A percentile compares a stretch with the other conserved stretches of the same genome.
Evolutionary conservation across 2,888 invertebrate species (phyloP).

Genomic region (Sisyra terminalis): DNA sequence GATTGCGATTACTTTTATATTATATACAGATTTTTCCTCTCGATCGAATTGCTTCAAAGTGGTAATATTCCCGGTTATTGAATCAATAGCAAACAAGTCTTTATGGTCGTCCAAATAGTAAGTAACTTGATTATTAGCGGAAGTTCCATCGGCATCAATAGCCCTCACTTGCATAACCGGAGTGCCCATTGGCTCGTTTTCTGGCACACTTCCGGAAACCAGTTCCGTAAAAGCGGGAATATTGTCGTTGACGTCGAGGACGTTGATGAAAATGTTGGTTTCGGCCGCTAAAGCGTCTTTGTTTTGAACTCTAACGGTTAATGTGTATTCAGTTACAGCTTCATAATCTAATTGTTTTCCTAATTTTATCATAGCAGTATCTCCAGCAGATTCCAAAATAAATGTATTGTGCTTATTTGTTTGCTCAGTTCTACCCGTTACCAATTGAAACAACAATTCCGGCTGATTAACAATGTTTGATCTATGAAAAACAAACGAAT

Average conservation of each 20-base stretch:
- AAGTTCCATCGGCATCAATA: conserved; percentile 72
- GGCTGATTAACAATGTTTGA: conserved; percentile 63
- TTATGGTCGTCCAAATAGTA: conserved; percentile 54
- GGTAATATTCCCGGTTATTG: conserved; percentile 74
- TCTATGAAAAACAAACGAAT: conserved; percentile 23
- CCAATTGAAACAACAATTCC: conserved; percentile 61
- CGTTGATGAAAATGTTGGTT: conserved; percentile 58
- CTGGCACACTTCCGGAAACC: conserved; percentile 63
- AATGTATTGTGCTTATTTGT: conserved; percentile 72
- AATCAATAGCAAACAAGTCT: conserved; percentile 70
- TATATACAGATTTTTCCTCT: conserved; percentile 69
- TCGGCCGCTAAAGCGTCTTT: conserved; percentile 65
- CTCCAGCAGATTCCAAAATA: conserved; percentile 45
- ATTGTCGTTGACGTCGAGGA: conserved; percentile 83
- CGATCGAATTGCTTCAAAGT: conserved; percentile 71
- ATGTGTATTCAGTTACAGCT: conserved; percentile 63
- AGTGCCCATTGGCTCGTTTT: conserved; percentile 69
- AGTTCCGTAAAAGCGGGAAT: conserved; percentile 74
- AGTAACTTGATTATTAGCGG: conserved; percentile 64
- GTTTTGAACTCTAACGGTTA: conserved; percentile 71
- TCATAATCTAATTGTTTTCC: conserved; percentile 70
- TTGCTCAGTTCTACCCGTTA: conserved; percentile 69
- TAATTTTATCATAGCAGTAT: conserved; percentile 56
- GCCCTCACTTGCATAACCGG: conserved; percentile 78
- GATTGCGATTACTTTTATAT: conserved; percentile 76